These are phyloP conservation scores for Drosophila busckii DNA, from an alignment of 1,140 invertebrate species.

Conservation along the genomic window DNA sequence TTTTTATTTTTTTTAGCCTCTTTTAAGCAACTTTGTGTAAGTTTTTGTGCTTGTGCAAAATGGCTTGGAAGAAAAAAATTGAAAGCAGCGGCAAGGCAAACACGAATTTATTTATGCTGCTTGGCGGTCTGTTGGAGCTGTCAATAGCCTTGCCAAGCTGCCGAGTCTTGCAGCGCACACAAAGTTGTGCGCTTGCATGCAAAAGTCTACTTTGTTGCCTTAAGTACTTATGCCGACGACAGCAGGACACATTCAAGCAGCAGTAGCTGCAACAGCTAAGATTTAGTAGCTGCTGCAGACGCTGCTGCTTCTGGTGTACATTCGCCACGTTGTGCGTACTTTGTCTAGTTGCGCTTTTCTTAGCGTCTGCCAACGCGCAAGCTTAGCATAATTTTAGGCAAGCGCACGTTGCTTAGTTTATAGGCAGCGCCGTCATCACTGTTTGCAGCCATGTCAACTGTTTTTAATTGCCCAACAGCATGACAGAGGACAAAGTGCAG, in stretches of 20 bases:
- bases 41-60: conserved; percentile 56
- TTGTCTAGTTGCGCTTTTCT: conserved; percentile 61
- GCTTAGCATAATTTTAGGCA: conserved; percentile 77
- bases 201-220: conserved; percentile 74
- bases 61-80: conserved; percentile 71
- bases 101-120: conserved; percentile 72
- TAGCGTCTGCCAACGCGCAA: conserved; percentile 35
- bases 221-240: conserved; percentile 68
- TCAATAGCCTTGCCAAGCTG: conserved; percentile 49
- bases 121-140: conserved; percentile 55
- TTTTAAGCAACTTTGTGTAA: conserved; percentile 59
- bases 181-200: conserved; percentile 76
- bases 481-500: conserved; percentile 19
- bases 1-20: no score
- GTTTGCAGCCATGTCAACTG: conserved; percentile 74
- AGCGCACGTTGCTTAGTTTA: conserved; percentile 75
- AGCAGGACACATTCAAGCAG: conserved; percentile 16
- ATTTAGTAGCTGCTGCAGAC: conserved; percentile 34
- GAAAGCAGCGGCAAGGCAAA: conserved; percentile 25
- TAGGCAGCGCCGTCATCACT: conserved; percentile 58
- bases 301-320: conserved; percentile 42
- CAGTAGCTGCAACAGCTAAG: conserved; percentile 17
- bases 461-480: conserved; percentile 67
- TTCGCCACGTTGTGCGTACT: conserved; percentile 34
- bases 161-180: conserved; percentile 32